Evolutionary conservation across 2,888 invertebrate species (phyloP), one percentile per base, ranked within the genome.

Genomic region (Andrena flavipes): DNA sequence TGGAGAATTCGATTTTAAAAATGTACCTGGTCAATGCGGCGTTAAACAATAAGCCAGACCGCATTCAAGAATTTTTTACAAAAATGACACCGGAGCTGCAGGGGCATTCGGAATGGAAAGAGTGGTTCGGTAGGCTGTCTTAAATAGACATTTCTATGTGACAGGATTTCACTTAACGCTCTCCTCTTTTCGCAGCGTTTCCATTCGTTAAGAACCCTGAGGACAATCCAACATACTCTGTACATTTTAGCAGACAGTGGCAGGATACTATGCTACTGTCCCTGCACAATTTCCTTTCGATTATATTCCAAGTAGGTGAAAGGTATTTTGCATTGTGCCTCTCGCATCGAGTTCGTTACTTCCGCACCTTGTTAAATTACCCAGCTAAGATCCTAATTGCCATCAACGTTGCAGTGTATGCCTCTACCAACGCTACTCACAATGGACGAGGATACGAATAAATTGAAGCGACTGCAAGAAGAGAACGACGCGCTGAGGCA

Each of bases 231-330:
- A 95, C 96, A 51, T 99, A 98, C 94, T 96, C 97, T 20, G 95
- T 98, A 72, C 98, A 98, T 94, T 99, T 98, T 94, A 97, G 97
- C 8, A 96, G 97, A 84, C 97, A 97, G 78, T 99, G 99, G 99
- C 98, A 99, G 93, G 99, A 99, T 93, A 98, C 98, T 35, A 96
- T 98, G 89, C 94, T 98, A 74, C 96, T 97, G 42, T 99, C 99
- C 0, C 95, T 99, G 51, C 98, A 99, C 93, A 99, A 99, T 94
- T 97, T 99, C 92, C 95, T 99, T 54, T 97, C 98, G 16, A 97
- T 98, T 0, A 97, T 99, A 82, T 98, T 97, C 88, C 96, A 97
- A 94, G 96, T 96, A 93, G 88, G 91, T 91, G 80, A 84, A 85
- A 88, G 81, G 74, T 86, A 85, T 76, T 80, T 84, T 83, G 75